phyloP scores from a whole-genome alignment of 2,888 invertebrate species.

The Trypoxylon attenuatum region DNA sequence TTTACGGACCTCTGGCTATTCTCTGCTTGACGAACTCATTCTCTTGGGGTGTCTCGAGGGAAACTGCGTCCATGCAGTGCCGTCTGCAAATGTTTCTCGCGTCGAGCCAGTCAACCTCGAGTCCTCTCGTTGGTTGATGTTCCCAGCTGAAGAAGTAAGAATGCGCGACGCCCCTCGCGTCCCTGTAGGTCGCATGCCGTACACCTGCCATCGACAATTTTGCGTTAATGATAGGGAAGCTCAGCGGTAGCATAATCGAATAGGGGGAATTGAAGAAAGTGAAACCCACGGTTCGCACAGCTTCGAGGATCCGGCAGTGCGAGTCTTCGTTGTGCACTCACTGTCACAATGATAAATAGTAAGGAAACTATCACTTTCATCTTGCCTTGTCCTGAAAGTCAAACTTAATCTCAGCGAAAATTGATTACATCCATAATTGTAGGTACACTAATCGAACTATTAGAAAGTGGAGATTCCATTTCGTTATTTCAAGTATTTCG shows the following conservation, averaged over 20 bases:
- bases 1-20: slow-evolving; percentile 76
- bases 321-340: slow-evolving; percentile 87
- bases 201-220: slow-evolving; percentile 79
- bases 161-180: slow-evolving; percentile 90
- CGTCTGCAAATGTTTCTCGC: slow-evolving; percentile 93
- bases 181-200: slow-evolving; percentile 90
- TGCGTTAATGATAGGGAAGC: background rate
- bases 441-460: too few species aligned
- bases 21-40: slow-evolving; percentile 93
- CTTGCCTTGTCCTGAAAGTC: slow-evolving; percentile 53
- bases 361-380: slow-evolving; percentile 57
- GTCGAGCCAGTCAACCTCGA: slow-evolving; percentile 94
- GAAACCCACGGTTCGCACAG: slow-evolving; percentile 89
- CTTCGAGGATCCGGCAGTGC: slow-evolving; percentile 92
- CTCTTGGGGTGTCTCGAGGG: slow-evolving; percentile 92
- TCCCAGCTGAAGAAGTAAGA: slow-evolving; percentile 97
- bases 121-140: slow-evolving; percentile 85
- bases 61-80: slow-evolving; percentile 95
- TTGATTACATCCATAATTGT: too few species aligned
- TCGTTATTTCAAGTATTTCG: too few species aligned
- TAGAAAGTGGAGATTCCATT: too few species aligned
- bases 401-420: too few species aligned
- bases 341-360: slow-evolving; percentile 80
- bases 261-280: background rate
- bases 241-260: background rate